A percentile compares a stretch with the other conserved stretches of the same genome.
phyloP scores from a whole-genome alignment of 2,797 vertebrate genomes.

The Rallus crepitans region DNA sequence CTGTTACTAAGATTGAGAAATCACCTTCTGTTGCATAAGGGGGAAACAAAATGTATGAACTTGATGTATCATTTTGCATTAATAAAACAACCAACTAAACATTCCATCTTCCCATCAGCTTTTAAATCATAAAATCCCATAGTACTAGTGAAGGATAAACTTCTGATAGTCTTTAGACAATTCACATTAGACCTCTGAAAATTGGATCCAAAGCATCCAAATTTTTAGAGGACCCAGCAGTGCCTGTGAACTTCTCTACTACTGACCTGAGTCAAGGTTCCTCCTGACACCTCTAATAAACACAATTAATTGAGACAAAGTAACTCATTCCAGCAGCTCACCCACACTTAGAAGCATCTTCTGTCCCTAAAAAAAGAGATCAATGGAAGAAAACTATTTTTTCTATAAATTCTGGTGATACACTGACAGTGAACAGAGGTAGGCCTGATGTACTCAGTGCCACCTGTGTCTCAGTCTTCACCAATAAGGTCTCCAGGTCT shows the following conservation, averaged over 20 bases:
- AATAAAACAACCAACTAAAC: neutral
- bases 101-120: neutral
- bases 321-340: neutral
- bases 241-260: neutral
- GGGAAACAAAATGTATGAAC: neutral
- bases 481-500: neutral
- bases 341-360: neutral
- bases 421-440: neutral
- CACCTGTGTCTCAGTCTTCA: neutral
- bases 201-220: neutral
- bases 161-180: neutral
- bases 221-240: neutral
- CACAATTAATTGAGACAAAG: neutral
- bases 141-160: neutral
- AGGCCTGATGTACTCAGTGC: neutral
- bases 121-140: neutral
- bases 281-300: neutral
- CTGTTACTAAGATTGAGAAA: neutral
- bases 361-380: neutral
- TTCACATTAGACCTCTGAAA: neutral
- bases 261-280: neutral
- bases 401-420: neutral
- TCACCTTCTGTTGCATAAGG: neutral
- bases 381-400: neutral
- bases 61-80: neutral